These are phyloP conservation scores for Trypoxylon attenuatum DNA, from an alignment of 2,888 invertebrate species.

Conservation along the genomic window DNA sequence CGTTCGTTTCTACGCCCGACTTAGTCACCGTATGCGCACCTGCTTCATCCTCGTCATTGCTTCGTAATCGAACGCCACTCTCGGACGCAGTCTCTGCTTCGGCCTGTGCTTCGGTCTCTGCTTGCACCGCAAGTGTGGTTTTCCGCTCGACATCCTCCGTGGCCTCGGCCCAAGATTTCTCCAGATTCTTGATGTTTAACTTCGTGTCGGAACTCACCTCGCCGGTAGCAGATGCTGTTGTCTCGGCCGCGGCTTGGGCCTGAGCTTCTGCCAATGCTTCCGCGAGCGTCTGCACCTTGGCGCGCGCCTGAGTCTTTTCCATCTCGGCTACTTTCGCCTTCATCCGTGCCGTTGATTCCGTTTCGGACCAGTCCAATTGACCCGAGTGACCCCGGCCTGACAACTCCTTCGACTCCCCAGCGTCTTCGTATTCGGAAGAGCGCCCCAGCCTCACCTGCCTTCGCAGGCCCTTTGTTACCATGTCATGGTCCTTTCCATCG, in stretches of 20 bases:
- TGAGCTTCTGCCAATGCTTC: not conserved
- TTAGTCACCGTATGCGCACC: not conserved
- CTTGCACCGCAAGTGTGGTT: not conserved
- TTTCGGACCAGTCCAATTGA: no score
- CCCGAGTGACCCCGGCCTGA: no score
- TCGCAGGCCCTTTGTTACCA: no score
- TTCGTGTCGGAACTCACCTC: not conserved
- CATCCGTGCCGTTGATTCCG: no score
- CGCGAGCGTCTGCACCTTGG: not conserved
- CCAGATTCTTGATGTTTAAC: not conserved
- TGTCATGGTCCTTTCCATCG: no score
- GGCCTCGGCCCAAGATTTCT: constrained; percentile 1
- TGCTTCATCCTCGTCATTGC: not conserved
- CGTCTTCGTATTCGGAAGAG: no score
- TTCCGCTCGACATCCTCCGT: not conserved
- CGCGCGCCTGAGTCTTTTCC: not conserved
- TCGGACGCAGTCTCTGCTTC: no score
- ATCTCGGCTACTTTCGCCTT: not conserved
- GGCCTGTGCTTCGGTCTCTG: constrained; percentile 3
- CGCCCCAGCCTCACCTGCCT: no score
- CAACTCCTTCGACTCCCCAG: no score
- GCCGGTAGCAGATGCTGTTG: not conserved
- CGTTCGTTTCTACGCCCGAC: not conserved
- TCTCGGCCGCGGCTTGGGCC: not conserved
- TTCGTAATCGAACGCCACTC: not conserved